Conservation (phyloP, 2,113 vertebrate genomes). For the Hydrochoerus hydrochaeris region DNA sequence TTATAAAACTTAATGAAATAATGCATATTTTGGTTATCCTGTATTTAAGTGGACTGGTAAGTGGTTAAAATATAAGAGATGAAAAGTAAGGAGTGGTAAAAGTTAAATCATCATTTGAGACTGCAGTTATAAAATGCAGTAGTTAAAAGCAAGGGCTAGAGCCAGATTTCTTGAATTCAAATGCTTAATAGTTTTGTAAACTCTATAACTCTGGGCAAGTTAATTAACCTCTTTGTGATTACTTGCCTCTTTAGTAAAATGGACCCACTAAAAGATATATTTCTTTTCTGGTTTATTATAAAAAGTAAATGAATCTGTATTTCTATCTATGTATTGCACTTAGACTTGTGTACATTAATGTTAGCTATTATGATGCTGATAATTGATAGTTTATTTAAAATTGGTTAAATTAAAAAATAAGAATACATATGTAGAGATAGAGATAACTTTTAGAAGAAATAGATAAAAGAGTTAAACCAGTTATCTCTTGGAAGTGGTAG, state of each 20-base stretch:
- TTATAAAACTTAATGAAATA: background rate
- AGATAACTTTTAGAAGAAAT: background rate
- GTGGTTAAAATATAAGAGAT: background rate
- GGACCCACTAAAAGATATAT: background rate
- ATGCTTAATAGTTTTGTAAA: conserved; percentile 3
- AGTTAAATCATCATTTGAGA: conserved; percentile 6
- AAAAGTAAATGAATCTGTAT: background rate
- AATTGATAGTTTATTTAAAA: conserved; percentile 34
- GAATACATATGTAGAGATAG: background rate
- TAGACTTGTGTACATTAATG: conserved; percentile 18
- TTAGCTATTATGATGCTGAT: conserved; percentile 35
- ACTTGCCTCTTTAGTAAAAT: conserved; percentile 49
- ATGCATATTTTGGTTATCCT: background rate
- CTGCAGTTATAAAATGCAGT: background rate
- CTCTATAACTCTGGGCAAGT: background rate
- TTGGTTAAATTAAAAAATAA: conserved; percentile 30
- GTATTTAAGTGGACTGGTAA: background rate
- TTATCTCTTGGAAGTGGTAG: background rate
- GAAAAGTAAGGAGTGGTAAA: background rate
- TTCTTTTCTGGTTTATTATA: conserved; percentile 31
- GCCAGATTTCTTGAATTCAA: background rate
- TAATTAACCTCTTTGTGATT: conserved; percentile 24
- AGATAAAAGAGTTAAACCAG: background rate
- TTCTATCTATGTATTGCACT: background rate
- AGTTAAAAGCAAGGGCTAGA: background rate